Base-by-base conservation (phyloP, 1,140 invertebrate species). In the Melipona quadrifasciata region DNA sequence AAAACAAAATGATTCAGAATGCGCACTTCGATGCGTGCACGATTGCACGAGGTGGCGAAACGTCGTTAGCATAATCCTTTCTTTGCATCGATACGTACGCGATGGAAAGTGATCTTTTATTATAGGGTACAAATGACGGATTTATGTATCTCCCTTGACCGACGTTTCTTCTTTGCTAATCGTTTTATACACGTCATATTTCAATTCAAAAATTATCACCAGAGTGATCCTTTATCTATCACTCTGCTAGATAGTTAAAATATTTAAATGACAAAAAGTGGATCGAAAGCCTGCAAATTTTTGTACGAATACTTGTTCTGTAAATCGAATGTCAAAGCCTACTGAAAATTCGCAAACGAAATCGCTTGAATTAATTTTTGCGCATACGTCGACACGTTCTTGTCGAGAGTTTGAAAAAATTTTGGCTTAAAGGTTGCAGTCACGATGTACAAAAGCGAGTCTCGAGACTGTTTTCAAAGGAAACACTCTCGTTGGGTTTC, bases 1-100 rank as follows among this genome's bases (percentile, higher is more conserved):
- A 31, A 81, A 81, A 81, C 27, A 81, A 81, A 73, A 64, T 81
- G 80, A 81, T 21, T 64, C 79, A 80, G 55, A 27, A 21, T 21
- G 24, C 47, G 2, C 47, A 31, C 14, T 12, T 27, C n/a, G 64
- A 53, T 68, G 68, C 39, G 34, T 70, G 68, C 39, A 19, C 47
- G 12, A 67, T 19, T 47, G 8, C 11, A 31, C 14, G 11, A 31
- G 27, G 27, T 74, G 72, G 72, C 53, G 72, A 74, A 74, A 55
- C 21, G 51, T 51, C 39, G 70, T 72, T 34, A 21, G 68, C 27
- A 34, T 71, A n/a, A n/a, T 34, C 68, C 34, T 71, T 71, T 71
- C 68, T 12, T 47, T 47, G 17, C 34, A 47, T 6, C 19, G 12
- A 47, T 47, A 21, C n/a, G 12, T 6, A 27, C 39, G 21, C 34